These are phyloP conservation scores for Bombus waltoni DNA, from an alignment of 1,140 invertebrate genomes.

Conservation along the genomic window DNA sequence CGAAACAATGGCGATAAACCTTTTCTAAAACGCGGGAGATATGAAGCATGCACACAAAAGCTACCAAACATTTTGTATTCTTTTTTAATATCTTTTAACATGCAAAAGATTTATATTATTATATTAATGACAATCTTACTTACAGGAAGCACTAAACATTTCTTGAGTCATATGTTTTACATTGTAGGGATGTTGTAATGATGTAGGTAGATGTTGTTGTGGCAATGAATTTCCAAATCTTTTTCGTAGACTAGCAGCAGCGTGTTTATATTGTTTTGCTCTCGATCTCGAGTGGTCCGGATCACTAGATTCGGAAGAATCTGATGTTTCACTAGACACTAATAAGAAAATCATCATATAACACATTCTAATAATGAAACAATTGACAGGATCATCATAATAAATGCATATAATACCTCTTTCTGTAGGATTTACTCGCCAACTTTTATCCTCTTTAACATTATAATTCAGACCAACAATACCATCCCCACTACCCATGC, in stretches of 20 bases:
- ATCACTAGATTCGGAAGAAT: constrained; percentile 80
- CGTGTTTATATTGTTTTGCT: constrained; percentile 77
- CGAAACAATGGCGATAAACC: neutral
- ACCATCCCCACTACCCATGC: constrained; percentile 77
- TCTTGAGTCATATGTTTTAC: constrained; percentile 81
- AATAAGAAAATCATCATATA: constrained; percentile 36
- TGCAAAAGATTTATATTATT: neutral
- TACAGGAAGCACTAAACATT: constrained; percentile 78
- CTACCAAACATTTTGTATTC: constrained; percentile 1
- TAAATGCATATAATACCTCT: constrained; percentile 69
- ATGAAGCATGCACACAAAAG: neutral
- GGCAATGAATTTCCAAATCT: constrained; percentile 78
- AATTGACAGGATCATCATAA: neutral
- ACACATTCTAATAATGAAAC: neutral
- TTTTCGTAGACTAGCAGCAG: constrained; percentile 76
- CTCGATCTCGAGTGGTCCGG: constrained; percentile 77
- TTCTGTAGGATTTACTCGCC: constrained; percentile 77
- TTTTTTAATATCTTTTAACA: neutral
- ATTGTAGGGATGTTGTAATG: constrained; percentile 79
- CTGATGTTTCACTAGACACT: constrained; percentile 81
- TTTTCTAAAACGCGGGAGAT: neutral
- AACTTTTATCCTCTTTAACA: constrained; percentile 80
- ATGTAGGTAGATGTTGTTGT: constrained; percentile 73
- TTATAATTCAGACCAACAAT: constrained; percentile 78
- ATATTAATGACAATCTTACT: constrained; percentile 49